A percentile compares a stretch with the other conserved stretches of the same genome.
These are phyloP conservation scores for Campylorhamphus procurvoides DNA, from an alignment of 2,113 vertebrate species.

Conservation along the genomic window DNA sequence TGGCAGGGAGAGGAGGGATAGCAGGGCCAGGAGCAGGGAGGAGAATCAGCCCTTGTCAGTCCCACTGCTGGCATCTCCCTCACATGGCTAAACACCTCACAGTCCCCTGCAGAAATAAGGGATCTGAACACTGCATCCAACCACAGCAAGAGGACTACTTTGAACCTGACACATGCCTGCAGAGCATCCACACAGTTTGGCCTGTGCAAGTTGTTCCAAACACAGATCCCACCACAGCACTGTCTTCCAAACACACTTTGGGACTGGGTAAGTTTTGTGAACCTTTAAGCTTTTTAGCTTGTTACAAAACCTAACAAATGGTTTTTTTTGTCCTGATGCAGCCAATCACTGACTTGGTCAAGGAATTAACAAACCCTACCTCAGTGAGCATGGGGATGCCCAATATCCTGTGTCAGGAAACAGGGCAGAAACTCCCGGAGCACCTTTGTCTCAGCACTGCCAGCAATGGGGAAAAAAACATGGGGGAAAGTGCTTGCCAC, in stretches of 20 bases:
- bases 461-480: rapidly evolving
- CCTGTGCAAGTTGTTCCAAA: not conserved
- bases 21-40: rapidly evolving
- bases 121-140: not conserved
- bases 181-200: not conserved
- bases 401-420: not conserved
- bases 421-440: not conserved
- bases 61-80: not conserved
- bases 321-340: not conserved
- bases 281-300: not conserved
- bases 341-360: not conserved
- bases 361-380: not conserved
- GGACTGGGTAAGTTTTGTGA: not conserved
- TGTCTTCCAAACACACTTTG: not conserved
- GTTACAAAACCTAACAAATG: not conserved
- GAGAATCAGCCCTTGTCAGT: not conserved
- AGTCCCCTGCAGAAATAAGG: not conserved
- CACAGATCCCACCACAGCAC: not conserved
- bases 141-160: not conserved
- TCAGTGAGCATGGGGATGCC: not conserved
- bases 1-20: not conserved
- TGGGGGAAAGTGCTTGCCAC: not conserved
- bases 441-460: not conserved
- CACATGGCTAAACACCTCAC: not conserved
- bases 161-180: not conserved